These are phyloP conservation scores for Crioceris asparagi DNA, from an alignment of 2,888 invertebrate genomes.

Conservation along the genomic window DNA sequence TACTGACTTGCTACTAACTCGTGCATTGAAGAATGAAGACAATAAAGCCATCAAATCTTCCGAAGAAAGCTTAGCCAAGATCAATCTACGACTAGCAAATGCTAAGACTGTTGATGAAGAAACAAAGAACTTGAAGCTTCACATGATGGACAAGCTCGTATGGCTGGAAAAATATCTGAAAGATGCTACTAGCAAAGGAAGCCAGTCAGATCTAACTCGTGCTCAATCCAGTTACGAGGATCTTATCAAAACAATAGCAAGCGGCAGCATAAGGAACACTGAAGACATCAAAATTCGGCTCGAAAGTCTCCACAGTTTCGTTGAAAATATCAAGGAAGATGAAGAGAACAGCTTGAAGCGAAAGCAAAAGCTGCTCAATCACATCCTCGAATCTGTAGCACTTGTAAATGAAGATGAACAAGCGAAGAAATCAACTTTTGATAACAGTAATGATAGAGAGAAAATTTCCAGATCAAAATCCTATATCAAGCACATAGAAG, in stretches of 20 bases:
- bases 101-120: conserved; percentile 17
- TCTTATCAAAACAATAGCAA: conserved; percentile 15
- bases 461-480: neutral
- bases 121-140: conserved; percentile 12
- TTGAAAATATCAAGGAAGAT: conserved; percentile 13
- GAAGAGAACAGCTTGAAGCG: conserved; percentile 8
- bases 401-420: conserved; percentile 3
- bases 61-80: conserved; percentile 14
- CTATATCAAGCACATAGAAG: conserved; percentile 8
- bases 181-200: conserved; percentile 11
- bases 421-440: neutral
- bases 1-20: conserved; percentile 12
- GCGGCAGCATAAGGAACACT: conserved; percentile 12
- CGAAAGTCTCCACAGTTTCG: conserved; percentile 13
- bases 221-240: conserved; percentile 17
- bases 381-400: conserved; percentile 10
- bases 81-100: conserved; percentile 13
- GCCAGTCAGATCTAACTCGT: conserved; percentile 14
- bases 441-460: neutral
- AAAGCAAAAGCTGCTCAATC: conserved; percentile 11
- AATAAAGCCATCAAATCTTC: conserved; percentile 6
- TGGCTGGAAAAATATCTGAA: conserved; percentile 14
- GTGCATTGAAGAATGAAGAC: conserved; percentile 7
- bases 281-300: conserved; percentile 14
- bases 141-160: conserved; percentile 14